phyloP scores from a whole-genome alignment of 1,140 invertebrate species.

The Harpegnathos saltator region DNA sequence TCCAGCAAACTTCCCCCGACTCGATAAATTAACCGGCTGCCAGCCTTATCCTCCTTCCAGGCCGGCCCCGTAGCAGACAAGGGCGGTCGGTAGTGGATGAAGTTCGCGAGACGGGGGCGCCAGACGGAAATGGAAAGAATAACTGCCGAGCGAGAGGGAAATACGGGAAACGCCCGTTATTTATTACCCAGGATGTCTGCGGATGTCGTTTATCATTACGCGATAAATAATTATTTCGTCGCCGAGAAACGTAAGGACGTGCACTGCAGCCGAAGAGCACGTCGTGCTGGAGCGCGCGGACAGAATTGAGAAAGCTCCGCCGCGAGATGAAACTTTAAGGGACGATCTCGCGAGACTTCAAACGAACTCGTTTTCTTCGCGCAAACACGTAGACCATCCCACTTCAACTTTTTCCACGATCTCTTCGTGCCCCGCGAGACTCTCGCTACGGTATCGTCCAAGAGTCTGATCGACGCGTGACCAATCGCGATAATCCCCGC shows the following conservation, averaged over 20 bases:
- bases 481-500: slow-evolving; percentile 46
- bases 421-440: background rate
- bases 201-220: slow-evolving; percentile 46
- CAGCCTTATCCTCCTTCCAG: slow-evolving; percentile 54
- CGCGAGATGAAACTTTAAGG: no score
- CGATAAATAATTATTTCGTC: slow-evolving; percentile 45
- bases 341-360: no score
- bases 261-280: background rate
- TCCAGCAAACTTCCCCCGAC: slow-evolving; percentile 57
- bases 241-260: background rate
- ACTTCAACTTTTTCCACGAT: background rate
- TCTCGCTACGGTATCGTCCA: background rate
- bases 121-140: slow-evolving; percentile 54
- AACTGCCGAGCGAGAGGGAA: slow-evolving; percentile 32
- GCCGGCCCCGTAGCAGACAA: slow-evolving; percentile 19
- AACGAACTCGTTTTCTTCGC: no score
- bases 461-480: slow-evolving; percentile 1
- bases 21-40: slow-evolving; percentile 70
- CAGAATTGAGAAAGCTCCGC: slow-evolving; percentile 13
- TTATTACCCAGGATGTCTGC: slow-evolving; percentile 33
- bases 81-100: slow-evolving; percentile 33
- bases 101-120: slow-evolving; percentile 55
- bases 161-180: slow-evolving; percentile 51
- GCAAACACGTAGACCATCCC: no score
- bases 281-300: background rate